Conservation (phyloP, 2,797 vertebrate species). For the Ceyx erithaca region DNA sequence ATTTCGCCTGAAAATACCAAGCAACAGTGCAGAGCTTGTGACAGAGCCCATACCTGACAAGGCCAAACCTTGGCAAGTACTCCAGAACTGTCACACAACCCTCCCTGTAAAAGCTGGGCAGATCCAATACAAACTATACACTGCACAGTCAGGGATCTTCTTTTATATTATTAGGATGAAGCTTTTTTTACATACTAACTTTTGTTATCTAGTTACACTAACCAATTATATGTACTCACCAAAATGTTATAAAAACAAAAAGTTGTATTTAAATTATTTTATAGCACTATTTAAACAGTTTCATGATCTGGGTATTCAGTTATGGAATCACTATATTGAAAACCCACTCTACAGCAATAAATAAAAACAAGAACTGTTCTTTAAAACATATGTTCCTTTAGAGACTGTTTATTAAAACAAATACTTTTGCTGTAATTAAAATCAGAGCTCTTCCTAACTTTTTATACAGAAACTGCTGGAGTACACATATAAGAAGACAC, state of each 20-base stretch:
- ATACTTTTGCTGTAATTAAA: not conserved
- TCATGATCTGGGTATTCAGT: not conserved
- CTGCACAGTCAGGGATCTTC: not conserved
- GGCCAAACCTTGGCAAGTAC: not conserved
- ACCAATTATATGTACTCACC: not conserved
- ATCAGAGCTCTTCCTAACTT: not conserved
- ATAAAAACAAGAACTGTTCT: not conserved
- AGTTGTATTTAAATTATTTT: not conserved
- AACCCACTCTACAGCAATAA: not conserved
- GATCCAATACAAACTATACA: not conserved
- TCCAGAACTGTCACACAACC: fast-evolving
- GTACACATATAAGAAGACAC: not conserved
- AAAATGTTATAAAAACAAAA: not conserved
- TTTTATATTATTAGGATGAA: not conserved
- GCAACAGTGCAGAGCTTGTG: not conserved
- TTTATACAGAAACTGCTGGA: not conserved
- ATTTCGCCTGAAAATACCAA: not conserved
- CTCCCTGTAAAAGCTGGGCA: not conserved
- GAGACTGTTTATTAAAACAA: not conserved
- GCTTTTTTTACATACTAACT: not conserved
- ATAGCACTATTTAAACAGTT: not conserved
- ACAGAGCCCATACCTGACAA: not conserved
- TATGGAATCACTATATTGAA: not conserved
- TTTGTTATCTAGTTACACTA: not conserved
- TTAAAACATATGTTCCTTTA: not conserved